A percentile compares a stretch with the other conserved stretches of the same genome.
Evolutionary conservation across 1,140 invertebrate species (phyloP).

Genomic region (Lasioglossum albipes): DNA sequence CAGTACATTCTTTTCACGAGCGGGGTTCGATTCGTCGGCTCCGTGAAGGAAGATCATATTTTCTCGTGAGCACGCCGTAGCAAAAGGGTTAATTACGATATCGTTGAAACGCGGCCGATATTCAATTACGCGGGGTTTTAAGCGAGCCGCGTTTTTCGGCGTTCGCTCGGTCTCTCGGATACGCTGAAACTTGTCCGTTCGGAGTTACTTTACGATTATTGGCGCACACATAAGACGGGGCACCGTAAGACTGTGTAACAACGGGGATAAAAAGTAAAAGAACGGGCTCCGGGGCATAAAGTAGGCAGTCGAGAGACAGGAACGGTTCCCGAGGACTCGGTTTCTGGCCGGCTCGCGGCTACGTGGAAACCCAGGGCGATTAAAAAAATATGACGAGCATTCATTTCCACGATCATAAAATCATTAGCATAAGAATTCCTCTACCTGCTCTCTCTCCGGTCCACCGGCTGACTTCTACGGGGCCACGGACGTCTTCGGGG

Average conservation of each 20-base stretch:
- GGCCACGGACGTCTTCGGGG: background rate
- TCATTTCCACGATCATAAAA: constrained; percentile 81
- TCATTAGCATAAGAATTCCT: constrained; percentile 81
- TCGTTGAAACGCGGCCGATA: constrained; percentile 46
- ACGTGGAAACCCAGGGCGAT: constrained; percentile 76
- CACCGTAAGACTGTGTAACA: constrained; percentile 62
- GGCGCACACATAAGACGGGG: constrained; percentile 43
- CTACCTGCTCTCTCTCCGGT: constrained; percentile 73
- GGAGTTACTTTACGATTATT: constrained; percentile 63
- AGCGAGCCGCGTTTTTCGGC: constrained; percentile 10
- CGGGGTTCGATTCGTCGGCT: too few species aligned
- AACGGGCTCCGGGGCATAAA: constrained; percentile 52
- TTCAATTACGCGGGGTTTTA: constrained; percentile 50
- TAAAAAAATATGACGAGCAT: constrained; percentile 81
- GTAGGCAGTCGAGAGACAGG: constrained; percentile 51
- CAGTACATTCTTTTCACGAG: too few species aligned
- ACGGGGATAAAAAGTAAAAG: constrained; percentile 51
- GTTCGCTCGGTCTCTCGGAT: background rate
- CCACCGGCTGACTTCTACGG: background rate
- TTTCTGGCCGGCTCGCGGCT: constrained; percentile 57
- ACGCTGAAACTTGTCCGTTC: constrained; percentile 49
- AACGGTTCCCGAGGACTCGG: constrained; percentile 39
- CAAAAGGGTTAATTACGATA: constrained; percentile 13
- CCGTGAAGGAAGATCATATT: too few species aligned
- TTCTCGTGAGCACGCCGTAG: too few species aligned